Evolutionary conservation across 1,140 invertebrate genomes (phyloP).

Genomic region (Macrosteles quadrilineatus): DNA sequence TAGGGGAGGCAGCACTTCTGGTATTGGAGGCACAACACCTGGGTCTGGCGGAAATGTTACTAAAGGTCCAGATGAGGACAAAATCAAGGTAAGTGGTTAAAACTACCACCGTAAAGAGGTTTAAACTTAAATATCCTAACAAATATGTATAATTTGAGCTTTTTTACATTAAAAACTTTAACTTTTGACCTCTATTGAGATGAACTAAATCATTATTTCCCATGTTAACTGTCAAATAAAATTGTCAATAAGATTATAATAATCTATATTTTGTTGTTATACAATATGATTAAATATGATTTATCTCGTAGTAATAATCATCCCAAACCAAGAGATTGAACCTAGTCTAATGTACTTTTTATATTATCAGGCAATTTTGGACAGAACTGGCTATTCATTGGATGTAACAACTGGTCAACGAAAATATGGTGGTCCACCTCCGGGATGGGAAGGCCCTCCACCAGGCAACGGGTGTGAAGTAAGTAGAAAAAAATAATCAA

Average conservation of each 20-base stretch:
- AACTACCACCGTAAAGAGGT: constrained; percentile 24
- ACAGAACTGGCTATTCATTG: constrained; percentile 93
- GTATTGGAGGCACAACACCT: constrained; percentile 54
- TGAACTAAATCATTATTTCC: no score
- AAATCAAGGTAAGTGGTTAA: constrained; percentile 89
- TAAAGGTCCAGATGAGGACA: constrained; percentile 87
- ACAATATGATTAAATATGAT: no score
- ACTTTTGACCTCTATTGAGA: no score
- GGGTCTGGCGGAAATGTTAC: constrained; percentile 54
- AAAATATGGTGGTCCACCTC: constrained; percentile 97
- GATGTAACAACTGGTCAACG: constrained; percentile 99
- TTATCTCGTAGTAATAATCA: no score
- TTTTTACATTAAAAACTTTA: not conserved
- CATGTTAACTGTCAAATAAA: no score
- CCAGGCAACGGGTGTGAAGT: constrained; percentile 93
- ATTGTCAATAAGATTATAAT: no score
- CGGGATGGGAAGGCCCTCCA: constrained; percentile 86
- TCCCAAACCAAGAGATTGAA: no score
- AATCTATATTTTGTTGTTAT: no score
- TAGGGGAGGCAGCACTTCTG: constrained; percentile 61
- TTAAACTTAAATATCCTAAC: no score
- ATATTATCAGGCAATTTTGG: constrained; percentile 73
- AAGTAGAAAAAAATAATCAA: constrained; percentile 39
- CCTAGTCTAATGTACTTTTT: no score
- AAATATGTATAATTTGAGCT: not conserved